phyloP scores from a whole-genome alignment of 2,113 vertebrate species.

The Cavia porcellus region DNA sequence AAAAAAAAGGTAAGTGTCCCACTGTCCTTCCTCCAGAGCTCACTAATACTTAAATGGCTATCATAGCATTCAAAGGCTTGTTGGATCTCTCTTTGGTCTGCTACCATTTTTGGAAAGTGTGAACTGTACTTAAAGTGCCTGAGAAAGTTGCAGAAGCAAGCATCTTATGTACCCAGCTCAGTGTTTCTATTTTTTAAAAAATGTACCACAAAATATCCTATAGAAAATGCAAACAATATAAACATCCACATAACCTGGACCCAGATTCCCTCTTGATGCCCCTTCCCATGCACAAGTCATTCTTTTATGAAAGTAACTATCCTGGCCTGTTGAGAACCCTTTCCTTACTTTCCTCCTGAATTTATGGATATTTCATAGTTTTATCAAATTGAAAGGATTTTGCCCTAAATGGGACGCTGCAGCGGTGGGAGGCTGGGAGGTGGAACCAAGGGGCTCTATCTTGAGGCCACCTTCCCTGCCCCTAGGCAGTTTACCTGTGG shows the following conservation, averaged over 20 bases:
- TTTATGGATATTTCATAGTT: background rate
- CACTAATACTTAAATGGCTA: background rate
- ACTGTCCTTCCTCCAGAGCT: background rate
- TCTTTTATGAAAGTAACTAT: background rate
- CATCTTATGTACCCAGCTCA: background rate
- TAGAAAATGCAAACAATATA: constrained; percentile 37
- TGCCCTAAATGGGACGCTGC: too few species aligned
- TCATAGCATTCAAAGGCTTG: background rate
- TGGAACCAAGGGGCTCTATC: too few species aligned
- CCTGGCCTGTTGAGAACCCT: background rate
- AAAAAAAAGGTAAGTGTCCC: background rate
- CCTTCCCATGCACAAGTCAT: background rate
- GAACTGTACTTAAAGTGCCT: background rate
- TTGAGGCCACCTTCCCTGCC: too few species aligned
- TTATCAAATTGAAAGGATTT: too few species aligned
- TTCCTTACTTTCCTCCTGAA: background rate
- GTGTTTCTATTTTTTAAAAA: constrained; percentile 18
- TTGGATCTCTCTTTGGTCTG: background rate
- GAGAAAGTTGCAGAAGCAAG: background rate
- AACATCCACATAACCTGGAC: background rate
- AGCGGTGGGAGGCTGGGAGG: too few species aligned
- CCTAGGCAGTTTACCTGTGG: too few species aligned
- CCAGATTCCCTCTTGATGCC: background rate
- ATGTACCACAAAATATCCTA: background rate
- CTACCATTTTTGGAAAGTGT: background rate